A percentile compares a stretch with the other conserved stretches of the same genome.
phyloP scores from a whole-genome alignment of 2,888 invertebrate species.

The Cerastis leucographa region DNA sequence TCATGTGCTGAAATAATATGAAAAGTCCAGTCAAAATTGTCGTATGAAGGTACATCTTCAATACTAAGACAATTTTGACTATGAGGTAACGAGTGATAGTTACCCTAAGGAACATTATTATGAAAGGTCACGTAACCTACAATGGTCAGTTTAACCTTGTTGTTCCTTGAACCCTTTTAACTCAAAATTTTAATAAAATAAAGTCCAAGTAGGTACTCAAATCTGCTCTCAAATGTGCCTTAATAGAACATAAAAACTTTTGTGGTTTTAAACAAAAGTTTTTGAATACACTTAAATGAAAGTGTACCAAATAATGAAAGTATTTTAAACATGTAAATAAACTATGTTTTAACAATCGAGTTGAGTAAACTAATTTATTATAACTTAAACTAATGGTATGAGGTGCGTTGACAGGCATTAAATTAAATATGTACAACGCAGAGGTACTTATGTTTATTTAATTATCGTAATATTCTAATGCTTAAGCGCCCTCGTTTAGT shows the following conservation, averaged over 20 bases:
- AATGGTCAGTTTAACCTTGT: neutral
- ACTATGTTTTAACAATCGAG: conserved; percentile 16
- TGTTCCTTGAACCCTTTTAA: conserved; percentile 31
- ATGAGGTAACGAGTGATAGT: neutral
- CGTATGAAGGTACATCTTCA: neutral
- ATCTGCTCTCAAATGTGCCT: conserved; percentile 29
- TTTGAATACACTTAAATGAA: conserved; percentile 33
- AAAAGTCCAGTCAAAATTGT: neutral
- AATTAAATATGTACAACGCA: conserved; percentile 6
- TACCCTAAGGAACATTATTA: neutral
- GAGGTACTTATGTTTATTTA: conserved; percentile 8
- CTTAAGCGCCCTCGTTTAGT: neutral
- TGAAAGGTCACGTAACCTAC: neutral
- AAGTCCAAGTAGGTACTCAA: conserved; percentile 38
- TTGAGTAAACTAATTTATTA: conserved; percentile 44
- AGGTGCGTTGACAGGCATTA: conserved; percentile 26
- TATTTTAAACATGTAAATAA: neutral
- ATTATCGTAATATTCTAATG: conserved; percentile 6
- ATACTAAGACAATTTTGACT: too few relatives aligned
- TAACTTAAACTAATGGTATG: conserved; percentile 24
- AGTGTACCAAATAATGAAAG: neutral
- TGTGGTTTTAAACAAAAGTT: conserved; percentile 33
- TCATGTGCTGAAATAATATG: neutral
- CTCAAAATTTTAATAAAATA: conserved; percentile 15
- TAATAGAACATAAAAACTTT: conserved; percentile 44